Conservation (phyloP, 1,140 invertebrate species). For the Lanistes nyassanus region DNA sequence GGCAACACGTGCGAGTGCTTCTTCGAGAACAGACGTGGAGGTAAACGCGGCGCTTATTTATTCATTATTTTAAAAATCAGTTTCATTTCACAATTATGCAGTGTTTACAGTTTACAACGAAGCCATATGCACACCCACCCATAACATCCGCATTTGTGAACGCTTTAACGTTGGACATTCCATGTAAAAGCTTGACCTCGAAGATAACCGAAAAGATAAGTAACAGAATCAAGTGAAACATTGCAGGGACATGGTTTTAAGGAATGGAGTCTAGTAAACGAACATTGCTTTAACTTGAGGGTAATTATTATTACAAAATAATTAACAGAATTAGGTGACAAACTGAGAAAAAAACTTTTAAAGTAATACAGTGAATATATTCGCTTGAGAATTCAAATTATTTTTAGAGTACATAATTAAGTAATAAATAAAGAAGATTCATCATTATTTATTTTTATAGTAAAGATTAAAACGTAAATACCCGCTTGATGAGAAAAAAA, state of each 20-base stretch:
- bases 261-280: no score
- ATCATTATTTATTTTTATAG: no score
- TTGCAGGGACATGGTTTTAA: neutral
- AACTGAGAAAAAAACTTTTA: neutral
- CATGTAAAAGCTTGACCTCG: no score
- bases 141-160: no score
- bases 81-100: no score
- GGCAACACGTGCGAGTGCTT: neutral
- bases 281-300: neutral
- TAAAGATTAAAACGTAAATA: neutral
- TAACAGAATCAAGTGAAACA: neutral
- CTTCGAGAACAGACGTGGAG: neutral
- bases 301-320: neutral
- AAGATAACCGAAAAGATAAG: neutral
- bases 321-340: neutral
- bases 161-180: no score
- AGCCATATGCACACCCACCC: no score
- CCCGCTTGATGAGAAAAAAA: neutral
- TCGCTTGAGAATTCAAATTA: neutral
- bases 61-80: no score
- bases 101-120: no score
- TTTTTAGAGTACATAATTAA: neutral
- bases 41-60: no score
- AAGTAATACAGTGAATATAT: neutral
- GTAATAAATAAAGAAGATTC: neutral